phyloP scores from a whole-genome alignment of 1,140 invertebrate species.

The Drosophila yakuba region DNA sequence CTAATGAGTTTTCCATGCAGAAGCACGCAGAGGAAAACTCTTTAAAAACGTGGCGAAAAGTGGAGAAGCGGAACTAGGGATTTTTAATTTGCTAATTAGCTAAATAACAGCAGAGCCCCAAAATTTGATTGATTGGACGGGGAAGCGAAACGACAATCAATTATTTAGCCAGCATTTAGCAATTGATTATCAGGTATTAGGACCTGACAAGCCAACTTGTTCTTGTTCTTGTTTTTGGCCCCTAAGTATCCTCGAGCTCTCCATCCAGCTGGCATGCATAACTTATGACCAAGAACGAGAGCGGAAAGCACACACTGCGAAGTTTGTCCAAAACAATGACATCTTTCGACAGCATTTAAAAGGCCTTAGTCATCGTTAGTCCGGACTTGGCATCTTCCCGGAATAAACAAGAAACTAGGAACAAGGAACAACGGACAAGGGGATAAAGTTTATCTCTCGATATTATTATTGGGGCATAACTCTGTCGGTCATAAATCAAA shows the following conservation, averaged over 20 bases:
- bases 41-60: conserved; percentile 60
- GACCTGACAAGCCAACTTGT: conserved; percentile 44
- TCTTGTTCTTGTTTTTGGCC: too few relatives aligned
- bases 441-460: conserved; percentile 71
- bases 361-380: conserved; percentile 76
- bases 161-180: conserved; percentile 70
- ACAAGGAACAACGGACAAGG: conserved; percentile 10
- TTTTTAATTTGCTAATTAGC: conserved; percentile 81
- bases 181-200: conserved; percentile 78
- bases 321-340: conserved; percentile 78
- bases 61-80: conserved; percentile 39
- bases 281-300: conserved; percentile 52
- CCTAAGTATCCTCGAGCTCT: conserved; percentile 12
- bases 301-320: conserved; percentile 34
- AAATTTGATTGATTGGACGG: conserved; percentile 66
- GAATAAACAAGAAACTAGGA: conserved; percentile 15
- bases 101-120: conserved; percentile 11
- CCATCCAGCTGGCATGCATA: conserved; percentile 50
- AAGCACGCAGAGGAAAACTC: conserved; percentile 49
- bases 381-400: not conserved
- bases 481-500: conserved; percentile 79
- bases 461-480: conserved; percentile 83
- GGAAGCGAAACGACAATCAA: conserved; percentile 51
- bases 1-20: conserved; percentile 79
- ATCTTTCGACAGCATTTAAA: conserved; percentile 75